A percentile compares a stretch with the other conserved stretches of the same genome.
phyloP scores from a whole-genome alignment of 2,797 vertebrate genomes.

The Micrastur ruficollis region DNA sequence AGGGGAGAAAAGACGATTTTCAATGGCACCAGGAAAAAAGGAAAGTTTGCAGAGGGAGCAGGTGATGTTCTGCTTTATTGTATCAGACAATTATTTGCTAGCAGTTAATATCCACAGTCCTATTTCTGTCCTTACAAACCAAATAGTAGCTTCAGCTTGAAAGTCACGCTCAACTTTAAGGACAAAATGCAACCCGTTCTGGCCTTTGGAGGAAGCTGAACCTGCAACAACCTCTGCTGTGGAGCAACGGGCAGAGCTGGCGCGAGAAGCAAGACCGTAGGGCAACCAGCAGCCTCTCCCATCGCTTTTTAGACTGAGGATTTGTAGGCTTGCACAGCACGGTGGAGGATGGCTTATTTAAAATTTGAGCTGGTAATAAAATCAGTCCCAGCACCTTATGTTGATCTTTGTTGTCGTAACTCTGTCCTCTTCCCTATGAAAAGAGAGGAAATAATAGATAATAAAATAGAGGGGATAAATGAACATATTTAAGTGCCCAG shows the following conservation, averaged over 20 bases:
- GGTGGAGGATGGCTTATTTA: neutral
- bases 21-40: neutral
- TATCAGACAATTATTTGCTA: slow-evolving; percentile 43
- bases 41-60: slow-evolving; percentile 27
- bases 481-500: neutral
- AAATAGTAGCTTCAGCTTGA: neutral
- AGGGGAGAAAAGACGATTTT: neutral
- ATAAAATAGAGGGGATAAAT: neutral
- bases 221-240: neutral
- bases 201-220: neutral
- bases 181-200: neutral
- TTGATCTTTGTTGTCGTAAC: accelerated
- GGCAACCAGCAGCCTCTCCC: neutral
- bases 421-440: neutral
- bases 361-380: neutral
- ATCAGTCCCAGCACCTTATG: neutral
- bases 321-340: neutral
- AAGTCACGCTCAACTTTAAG: neutral
- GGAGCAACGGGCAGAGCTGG: neutral
- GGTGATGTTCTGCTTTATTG: slow-evolving; percentile 45
- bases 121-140: slow-evolving; percentile 31
- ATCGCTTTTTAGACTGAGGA: neutral
- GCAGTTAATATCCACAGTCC: slow-evolving; percentile 38
- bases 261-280: accelerated
- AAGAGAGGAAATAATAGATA: neutral